Evolutionary conservation across 2,888 invertebrate species (phyloP).

Genomic region (Schizotus pectinicornis): DNA sequence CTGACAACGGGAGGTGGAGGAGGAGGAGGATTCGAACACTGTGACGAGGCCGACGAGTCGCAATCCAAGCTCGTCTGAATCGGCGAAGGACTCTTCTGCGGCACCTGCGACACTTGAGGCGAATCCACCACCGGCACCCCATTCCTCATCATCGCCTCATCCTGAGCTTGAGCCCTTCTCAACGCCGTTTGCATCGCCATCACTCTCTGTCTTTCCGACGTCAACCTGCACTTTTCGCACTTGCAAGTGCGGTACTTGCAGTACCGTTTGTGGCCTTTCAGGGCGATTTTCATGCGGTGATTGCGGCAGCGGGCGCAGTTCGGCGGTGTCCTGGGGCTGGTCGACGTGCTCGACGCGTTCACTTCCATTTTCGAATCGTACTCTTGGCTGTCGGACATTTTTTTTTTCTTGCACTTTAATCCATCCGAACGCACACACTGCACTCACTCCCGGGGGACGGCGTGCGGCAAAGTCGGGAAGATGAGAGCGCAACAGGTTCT

Average conservation of each 20-base stretch:
- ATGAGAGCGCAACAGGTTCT: slow-evolving; percentile 30
- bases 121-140: slow-evolving; percentile 37
- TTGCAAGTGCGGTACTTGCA: slow-evolving; percentile 85
- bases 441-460: slow-evolving; percentile 25
- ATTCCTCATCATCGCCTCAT: slow-evolving; percentile 67
- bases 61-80: slow-evolving; percentile 56
- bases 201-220: slow-evolving; percentile 84
- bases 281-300: slow-evolving; percentile 85
- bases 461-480: slow-evolving; percentile 7
- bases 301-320: slow-evolving; percentile 93
- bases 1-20: slow-evolving; percentile 57
- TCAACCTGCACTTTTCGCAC: slow-evolving; percentile 86
- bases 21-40: slow-evolving; percentile 61
- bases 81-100: slow-evolving; percentile 51
- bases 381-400: slow-evolving; percentile 14
- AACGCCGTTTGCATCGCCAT: slow-evolving; percentile 90
- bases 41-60: slow-evolving; percentile 69
- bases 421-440: background rate
- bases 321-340: slow-evolving; percentile 77
- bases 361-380: slow-evolving; percentile 60
- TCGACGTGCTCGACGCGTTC: slow-evolving; percentile 64
- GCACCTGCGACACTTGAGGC: slow-evolving; percentile 55
- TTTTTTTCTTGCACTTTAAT: background rate
- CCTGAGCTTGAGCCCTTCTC: slow-evolving; percentile 84
- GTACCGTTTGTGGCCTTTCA: slow-evolving; percentile 92